Percentiles rank a stretch among this genome's conserved stretches.
Evolutionary conservation across 2,888 invertebrate species (phyloP).

Genomic region (Hanleya hanleyi): DNA sequence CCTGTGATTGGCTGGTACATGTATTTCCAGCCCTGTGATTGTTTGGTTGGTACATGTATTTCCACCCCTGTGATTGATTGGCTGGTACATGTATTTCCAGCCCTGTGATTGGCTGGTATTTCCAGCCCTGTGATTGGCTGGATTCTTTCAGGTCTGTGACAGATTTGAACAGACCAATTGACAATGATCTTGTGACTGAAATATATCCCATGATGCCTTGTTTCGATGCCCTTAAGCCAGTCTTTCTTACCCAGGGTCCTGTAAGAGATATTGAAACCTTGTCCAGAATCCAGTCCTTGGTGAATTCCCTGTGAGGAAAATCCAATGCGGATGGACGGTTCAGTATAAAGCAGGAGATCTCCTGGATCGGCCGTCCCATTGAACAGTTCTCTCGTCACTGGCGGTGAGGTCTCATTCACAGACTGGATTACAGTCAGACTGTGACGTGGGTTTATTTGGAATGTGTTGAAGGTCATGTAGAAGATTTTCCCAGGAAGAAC

Average conservation of each 20-base stretch:
- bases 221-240: no score
- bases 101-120: no score
- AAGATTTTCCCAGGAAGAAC: background rate
- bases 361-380: background rate
- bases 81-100: no score
- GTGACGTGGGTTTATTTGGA: background rate
- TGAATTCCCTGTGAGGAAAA: background rate
- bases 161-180: no score
- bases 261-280: background rate
- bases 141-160: no score
- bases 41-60: no score
- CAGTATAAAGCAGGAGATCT: background rate
- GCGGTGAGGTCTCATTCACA: background rate
- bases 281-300: background rate
- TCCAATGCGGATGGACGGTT: background rate
- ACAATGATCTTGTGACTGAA: no score
- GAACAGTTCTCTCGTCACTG: background rate
- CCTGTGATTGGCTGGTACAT: no score
- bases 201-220: no score
- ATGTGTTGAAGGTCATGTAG: background rate
- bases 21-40: no score
- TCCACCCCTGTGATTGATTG: no score
- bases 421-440: background rate
- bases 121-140: no score
- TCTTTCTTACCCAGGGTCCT: background rate